These are phyloP conservation scores for Polypedilum vanderplanki DNA, from an alignment of 1,140 invertebrate genomes.

Conservation along the genomic window DNA sequence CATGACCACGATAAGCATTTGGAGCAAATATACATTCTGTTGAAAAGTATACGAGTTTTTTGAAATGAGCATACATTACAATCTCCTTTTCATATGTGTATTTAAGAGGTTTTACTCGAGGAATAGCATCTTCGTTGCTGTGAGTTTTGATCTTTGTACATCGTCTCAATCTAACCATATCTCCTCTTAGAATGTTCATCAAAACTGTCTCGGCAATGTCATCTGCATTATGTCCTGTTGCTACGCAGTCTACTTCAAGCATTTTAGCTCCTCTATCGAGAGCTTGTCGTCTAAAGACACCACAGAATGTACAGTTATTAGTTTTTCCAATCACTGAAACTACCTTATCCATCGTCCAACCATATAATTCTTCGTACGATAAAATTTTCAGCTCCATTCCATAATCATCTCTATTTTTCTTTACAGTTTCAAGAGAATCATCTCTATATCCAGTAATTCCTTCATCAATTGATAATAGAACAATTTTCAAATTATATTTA, in stretches of 20 bases:
- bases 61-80: conserved; percentile 98
- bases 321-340: conserved; percentile 89
- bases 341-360: conserved; percentile 99
- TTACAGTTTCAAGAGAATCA: conserved; percentile 95
- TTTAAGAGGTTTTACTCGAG: conserved; percentile 94
- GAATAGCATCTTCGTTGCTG: conserved; percentile 78
- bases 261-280: conserved; percentile 86
- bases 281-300: conserved; percentile 93
- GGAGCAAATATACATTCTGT: conserved; percentile 99
- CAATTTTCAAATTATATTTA: conserved; percentile 84
- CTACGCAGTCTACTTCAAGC: conserved; percentile 85
- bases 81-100: conserved; percentile 99
- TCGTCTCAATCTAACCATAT: conserved; percentile 85
- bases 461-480: conserved; percentile 96
- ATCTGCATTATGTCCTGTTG: conserved; percentile 98
- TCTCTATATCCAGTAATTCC: conserved; percentile 97
- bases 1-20: conserved; percentile 94
- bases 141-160: conserved; percentile 85
- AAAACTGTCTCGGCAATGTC: conserved; percentile 98
- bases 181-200: conserved; percentile 96
- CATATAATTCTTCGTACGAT: conserved; percentile 97
- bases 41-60: conserved; percentile 96
- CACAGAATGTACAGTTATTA: conserved; percentile 99
- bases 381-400: conserved; percentile 90
- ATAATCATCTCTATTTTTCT: conserved; percentile 90